Conservation (phyloP, 2,888 invertebrate genomes). For the Taenaris catops region DNA sequence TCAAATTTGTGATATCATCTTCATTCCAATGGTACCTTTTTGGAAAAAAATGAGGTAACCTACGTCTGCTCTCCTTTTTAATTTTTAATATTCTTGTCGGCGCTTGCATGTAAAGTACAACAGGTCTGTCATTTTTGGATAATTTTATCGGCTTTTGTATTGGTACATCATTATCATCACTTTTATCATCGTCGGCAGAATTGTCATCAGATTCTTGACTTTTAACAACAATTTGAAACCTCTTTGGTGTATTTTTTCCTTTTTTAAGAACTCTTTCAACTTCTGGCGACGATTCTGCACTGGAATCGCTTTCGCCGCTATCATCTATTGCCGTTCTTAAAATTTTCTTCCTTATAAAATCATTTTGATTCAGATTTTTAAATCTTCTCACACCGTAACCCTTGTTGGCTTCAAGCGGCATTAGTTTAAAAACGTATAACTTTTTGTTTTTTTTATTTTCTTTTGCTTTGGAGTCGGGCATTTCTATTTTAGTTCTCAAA, state of each 20-base stretch:
- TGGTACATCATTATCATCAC: slow-evolving; percentile 6
- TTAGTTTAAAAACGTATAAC: slow-evolving; percentile 6
- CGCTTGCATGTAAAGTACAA: slow-evolving; percentile 27
- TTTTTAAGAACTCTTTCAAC: slow-evolving; percentile 1
- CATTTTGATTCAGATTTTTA: background rate
- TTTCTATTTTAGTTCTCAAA: slow-evolving; percentile 6
- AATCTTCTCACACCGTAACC: slow-evolving; percentile 3
- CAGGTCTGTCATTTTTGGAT: slow-evolving; percentile 1
- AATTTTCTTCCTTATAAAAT: slow-evolving; percentile 11
- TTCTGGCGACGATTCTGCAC: slow-evolving; percentile 2
- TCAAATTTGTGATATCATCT: slow-evolving; percentile 37
- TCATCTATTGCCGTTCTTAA: slow-evolving; percentile 10
- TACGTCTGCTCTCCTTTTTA: slow-evolving; percentile 24
- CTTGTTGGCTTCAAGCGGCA: slow-evolving; percentile 5
- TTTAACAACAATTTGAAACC: slow-evolving; percentile 3
- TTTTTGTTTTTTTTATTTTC: slow-evolving; percentile 3
- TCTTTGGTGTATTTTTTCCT: slow-evolving; percentile 1
- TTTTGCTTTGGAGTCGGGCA: background rate
- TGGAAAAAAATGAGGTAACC: slow-evolving; percentile 43
- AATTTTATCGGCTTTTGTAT: slow-evolving; percentile 1
- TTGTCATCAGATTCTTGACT: slow-evolving; percentile 9
- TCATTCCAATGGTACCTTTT: slow-evolving; percentile 47
- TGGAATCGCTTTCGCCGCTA: slow-evolving; percentile 10
- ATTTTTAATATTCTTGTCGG: slow-evolving; percentile 20
- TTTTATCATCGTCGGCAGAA: slow-evolving; percentile 12